Conservation (phyloP, 2,888 invertebrate species). For the Acrocyrtus sp. region DNA sequence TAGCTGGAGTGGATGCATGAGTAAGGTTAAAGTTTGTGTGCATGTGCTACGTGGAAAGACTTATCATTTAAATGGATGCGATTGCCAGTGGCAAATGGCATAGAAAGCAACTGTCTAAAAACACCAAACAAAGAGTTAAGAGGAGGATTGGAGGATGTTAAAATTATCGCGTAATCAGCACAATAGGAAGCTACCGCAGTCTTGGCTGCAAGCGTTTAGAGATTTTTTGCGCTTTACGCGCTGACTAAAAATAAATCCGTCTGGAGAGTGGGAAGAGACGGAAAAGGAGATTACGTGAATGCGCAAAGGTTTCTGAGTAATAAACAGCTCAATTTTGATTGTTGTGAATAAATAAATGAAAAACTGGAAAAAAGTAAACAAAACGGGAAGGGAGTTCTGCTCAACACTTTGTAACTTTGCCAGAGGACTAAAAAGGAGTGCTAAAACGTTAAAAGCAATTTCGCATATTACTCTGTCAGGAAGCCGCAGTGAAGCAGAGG, state of each 20-base stretch:
- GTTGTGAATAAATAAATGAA: neutral
- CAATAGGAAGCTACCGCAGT: neutral
- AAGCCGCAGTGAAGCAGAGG: neutral
- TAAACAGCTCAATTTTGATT: neutral
- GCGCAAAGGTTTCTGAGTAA: neutral
- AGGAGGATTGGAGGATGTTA: neutral
- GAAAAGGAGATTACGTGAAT: neutral
- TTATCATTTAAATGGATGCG: neutral
- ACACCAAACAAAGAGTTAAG: neutral
- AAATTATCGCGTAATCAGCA: slow-evolving; percentile 16
- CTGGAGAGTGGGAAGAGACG: neutral
- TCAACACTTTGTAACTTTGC: neutral
- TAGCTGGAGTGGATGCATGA: neutral
- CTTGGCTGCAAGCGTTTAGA: neutral
- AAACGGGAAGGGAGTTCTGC: neutral
- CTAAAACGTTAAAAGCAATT: neutral
- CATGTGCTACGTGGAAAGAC: too few relatives aligned
- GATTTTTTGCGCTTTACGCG: too few relatives aligned
- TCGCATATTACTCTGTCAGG: neutral
- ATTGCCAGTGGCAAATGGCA: neutral
- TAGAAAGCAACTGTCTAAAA: neutral
- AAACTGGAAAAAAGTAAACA: neutral
- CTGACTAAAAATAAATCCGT: too few relatives aligned
- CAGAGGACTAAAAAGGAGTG: neutral
- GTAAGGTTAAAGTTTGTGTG: too few relatives aligned